A percentile compares a stretch with the other conserved stretches of the same genome.
Evolutionary conservation across 23 tunicate species (phyloP).

Genomic region (Oikopleura vanhoeffeni): DNA sequence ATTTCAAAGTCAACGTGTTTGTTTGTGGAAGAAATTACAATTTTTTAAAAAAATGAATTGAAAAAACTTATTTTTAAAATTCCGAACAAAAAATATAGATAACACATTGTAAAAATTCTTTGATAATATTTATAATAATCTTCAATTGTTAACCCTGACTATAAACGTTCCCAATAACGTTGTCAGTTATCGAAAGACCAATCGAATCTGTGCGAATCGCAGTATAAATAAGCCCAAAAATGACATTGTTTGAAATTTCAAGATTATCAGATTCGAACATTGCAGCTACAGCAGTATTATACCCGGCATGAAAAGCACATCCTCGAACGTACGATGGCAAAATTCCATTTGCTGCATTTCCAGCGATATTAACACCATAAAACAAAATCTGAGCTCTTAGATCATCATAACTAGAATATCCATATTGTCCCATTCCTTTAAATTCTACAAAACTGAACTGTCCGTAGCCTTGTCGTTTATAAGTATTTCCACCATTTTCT

Average conservation of each 20-base stretch:
- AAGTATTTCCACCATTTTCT: background rate
- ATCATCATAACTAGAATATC: background rate
- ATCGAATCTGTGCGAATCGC: background rate
- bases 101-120: too few relatives aligned
- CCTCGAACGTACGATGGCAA: conserved; percentile 23
- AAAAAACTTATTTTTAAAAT: too few relatives aligned
- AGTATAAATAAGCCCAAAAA: conserved; percentile 20
- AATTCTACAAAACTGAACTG: conserved; percentile 11
- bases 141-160: too few relatives aligned
- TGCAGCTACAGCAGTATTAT: conserved; percentile 31
- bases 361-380: background rate
- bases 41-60: too few relatives aligned
- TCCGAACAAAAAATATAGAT: too few relatives aligned
- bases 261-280: conserved; percentile 23
- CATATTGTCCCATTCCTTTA: conserved; percentile 9
- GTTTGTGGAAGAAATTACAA: too few relatives aligned
- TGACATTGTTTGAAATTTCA: conserved; percentile 24
- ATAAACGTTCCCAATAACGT: conserved; percentile 10
- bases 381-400: background rate
- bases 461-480: background rate
- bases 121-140: too few relatives aligned
- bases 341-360: background rate
- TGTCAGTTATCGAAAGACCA: background rate
- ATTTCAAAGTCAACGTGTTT: too few relatives aligned
- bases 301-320: conserved; percentile 46